These are phyloP conservation scores for Mastigias papua DNA, from an alignment of 30 jellyfish, hydroid and myxozoan genomes.

Conservation along the genomic window DNA sequence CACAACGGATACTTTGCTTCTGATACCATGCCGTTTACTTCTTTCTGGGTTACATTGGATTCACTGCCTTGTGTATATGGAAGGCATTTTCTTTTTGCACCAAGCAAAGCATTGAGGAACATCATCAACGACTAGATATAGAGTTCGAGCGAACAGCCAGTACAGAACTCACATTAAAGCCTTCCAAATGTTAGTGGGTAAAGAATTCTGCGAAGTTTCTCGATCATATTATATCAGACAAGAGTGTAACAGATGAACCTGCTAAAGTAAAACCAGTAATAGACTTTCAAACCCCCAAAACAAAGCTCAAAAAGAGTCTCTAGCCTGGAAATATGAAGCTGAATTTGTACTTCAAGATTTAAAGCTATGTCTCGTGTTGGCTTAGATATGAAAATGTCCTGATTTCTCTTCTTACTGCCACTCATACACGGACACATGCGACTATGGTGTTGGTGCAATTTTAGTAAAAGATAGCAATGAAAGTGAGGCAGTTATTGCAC, in stretches of 20 bases:
- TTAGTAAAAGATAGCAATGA: slow-evolving; percentile 28
- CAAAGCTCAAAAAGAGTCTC: slow-evolving; percentile 23
- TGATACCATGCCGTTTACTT: slow-evolving; percentile 2
- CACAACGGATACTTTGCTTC: not conserved
- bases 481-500: slow-evolving; percentile 49
- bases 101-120: slow-evolving; percentile 27
- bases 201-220: slow-evolving; percentile 51
- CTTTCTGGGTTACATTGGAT: slow-evolving; percentile 56
- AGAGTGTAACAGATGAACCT: slow-evolving; percentile 53
- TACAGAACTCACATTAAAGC: slow-evolving; percentile 58
- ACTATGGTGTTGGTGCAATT: slow-evolving; percentile 73
- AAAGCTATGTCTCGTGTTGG: slow-evolving; percentile 28
- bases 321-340: slow-evolving; percentile 42
- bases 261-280: slow-evolving; percentile 35
- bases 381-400: slow-evolving; percentile 59
- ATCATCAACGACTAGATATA: slow-evolving; percentile 19
- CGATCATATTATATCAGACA: slow-evolving; percentile 50
- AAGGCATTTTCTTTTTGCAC: slow-evolving; percentile 22
- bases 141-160: slow-evolving; percentile 45
- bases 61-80: slow-evolving; percentile 47
- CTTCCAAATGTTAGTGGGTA: slow-evolving; percentile 53
- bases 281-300: slow-evolving; percentile 36
- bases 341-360: slow-evolving; percentile 37
- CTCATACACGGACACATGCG: slow-evolving; percentile 60
- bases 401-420: slow-evolving; percentile 9